phyloP scores from a whole-genome alignment of 2,888 invertebrate species.

The Neoscelio sp. region DNA sequence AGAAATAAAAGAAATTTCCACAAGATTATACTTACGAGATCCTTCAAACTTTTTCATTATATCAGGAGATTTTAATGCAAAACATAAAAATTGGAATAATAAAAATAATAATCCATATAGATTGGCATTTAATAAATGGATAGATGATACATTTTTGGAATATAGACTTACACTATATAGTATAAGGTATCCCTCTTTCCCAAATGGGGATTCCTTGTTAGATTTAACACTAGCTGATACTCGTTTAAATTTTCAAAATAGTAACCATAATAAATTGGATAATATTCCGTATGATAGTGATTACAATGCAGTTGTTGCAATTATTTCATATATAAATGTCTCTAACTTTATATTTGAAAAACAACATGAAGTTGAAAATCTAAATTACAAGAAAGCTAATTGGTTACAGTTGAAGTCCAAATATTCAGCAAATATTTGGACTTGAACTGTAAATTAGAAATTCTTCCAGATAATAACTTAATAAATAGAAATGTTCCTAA shows the following conservation, averaged over 20 bases:
- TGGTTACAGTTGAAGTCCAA: too few species aligned
- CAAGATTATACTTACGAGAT: slow-evolving; percentile 12
- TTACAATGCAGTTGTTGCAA: too few species aligned
- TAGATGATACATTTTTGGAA: slow-evolving; percentile 17
- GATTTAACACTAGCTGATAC: slow-evolving; percentile 46
- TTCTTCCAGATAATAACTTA: too few species aligned
- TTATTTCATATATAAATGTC: too few species aligned
- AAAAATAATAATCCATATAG: slow-evolving; percentile 31
- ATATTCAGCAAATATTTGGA: too few species aligned
- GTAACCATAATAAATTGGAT: not conserved
- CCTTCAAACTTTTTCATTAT: slow-evolving; percentile 51
- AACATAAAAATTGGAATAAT: slow-evolving; percentile 51
- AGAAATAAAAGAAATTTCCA: too few species aligned
- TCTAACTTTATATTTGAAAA: too few species aligned
- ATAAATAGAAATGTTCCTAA: too few species aligned
- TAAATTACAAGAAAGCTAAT: too few species aligned
- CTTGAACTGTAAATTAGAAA: too few species aligned
- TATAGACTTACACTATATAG: slow-evolving; percentile 21
- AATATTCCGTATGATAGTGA: too few species aligned
- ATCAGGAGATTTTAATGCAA: slow-evolving; percentile 65
- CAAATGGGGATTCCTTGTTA: slow-evolving; percentile 39
- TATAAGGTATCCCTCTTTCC: slow-evolving; percentile 36
- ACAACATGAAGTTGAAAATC: too few species aligned
- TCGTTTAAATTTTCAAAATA: slow-evolving; percentile 22
- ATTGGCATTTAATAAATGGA: slow-evolving; percentile 10